phyloP scores from a whole-genome alignment of 2,113 vertebrate species.

The Labrus mixtus region DNA sequence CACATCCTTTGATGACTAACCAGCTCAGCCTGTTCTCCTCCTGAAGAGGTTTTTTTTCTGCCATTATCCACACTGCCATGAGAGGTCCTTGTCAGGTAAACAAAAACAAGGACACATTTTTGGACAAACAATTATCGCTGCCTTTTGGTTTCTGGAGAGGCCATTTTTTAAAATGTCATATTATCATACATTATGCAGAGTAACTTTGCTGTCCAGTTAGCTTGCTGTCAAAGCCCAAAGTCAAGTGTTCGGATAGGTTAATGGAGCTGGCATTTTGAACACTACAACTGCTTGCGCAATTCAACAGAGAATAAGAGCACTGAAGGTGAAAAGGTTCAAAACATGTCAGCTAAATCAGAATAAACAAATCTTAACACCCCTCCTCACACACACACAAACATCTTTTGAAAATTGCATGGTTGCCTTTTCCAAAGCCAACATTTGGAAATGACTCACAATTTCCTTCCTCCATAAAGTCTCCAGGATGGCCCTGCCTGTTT shows the following conservation, averaged over 20 bases:
- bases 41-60: background rate
- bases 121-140: conserved; percentile 6
- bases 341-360: conserved; percentile 24
- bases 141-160: conserved; percentile 15
- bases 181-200: conserved; percentile 53
- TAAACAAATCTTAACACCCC: background rate
- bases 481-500: background rate
- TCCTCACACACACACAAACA: background rate
- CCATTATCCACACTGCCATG: background rate
- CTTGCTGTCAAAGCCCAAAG: conserved; percentile 39
- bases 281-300: conserved; percentile 22
- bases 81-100: conserved; percentile 36
- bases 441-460: background rate
- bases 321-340: conserved; percentile 44
- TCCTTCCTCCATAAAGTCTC: background rate
- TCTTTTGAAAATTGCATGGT: background rate
- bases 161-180: conserved; percentile 51
- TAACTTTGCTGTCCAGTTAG: conserved; percentile 27
- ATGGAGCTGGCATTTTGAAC: conserved; percentile 64
- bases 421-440: background rate
- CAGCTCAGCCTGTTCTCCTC: background rate
- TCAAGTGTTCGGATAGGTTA: conserved; percentile 55
- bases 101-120: conserved; percentile 19
- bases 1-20: background rate
- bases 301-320: conserved; percentile 7